Conservation (phyloP, 2,113 vertebrate genomes). For the Cavia porcellus region DNA sequence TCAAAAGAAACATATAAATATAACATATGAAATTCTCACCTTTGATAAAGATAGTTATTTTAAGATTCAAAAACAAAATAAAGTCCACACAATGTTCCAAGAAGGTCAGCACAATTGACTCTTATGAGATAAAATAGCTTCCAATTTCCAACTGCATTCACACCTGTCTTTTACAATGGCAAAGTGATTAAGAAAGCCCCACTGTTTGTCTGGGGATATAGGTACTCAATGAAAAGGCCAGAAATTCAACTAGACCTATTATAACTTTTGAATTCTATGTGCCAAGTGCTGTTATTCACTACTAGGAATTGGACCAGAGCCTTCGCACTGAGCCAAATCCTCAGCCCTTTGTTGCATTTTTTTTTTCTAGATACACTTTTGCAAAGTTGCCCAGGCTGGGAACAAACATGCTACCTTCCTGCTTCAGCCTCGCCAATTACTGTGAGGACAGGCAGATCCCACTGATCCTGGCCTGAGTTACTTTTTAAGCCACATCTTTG, state of each 20-base stretch:
- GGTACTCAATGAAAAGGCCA: not conserved
- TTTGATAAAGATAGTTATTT: slow-evolving; percentile 45
- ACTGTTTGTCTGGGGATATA: not conserved
- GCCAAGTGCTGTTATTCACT: not conserved
- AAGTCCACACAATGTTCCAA: not conserved
- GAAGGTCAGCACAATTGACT: slow-evolving; percentile 59
- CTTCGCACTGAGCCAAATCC: not conserved
- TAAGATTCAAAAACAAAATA: not conserved
- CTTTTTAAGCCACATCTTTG: not conserved
- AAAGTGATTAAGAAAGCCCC: not conserved
- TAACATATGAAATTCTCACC: slow-evolving; percentile 31
- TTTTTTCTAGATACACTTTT: not conserved
- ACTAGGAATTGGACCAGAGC: not conserved
- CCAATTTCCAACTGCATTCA: not conserved
- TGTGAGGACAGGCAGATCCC: not conserved
- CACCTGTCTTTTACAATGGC: slow-evolving; percentile 27
- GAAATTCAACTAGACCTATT: not conserved
- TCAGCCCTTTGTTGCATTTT: too few species aligned
- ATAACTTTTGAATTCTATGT: not conserved
- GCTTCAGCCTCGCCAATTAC: not conserved
- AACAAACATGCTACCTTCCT: not conserved
- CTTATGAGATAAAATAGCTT: slow-evolving; percentile 34
- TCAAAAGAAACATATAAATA: not conserved
- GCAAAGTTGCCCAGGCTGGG: not conserved
- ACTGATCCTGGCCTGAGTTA: not conserved